These are phyloP conservation scores for Aethes cnicana DNA, from an alignment of 2,888 invertebrate genomes.

Conservation along the genomic window DNA sequence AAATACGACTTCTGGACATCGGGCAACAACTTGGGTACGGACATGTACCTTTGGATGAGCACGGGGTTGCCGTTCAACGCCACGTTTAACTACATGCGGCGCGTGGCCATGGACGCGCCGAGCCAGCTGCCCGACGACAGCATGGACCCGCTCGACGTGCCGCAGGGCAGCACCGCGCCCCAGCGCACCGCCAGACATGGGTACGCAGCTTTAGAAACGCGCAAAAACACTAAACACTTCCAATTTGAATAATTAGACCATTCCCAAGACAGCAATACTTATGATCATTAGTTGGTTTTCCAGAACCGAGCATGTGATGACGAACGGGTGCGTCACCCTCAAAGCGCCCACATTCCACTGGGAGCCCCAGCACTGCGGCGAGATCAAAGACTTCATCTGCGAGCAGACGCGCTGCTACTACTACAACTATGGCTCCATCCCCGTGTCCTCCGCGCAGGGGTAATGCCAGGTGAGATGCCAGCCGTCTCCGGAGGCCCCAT, in stretches of 20 bases:
- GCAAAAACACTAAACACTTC: background rate
- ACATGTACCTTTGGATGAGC: slow-evolving; percentile 95
- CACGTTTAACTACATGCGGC: slow-evolving; percentile 91
- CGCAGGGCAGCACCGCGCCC: slow-evolving; percentile 89
- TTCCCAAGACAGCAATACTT: background rate
- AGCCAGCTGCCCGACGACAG: slow-evolving; percentile 80
- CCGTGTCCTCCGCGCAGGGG: slow-evolving; percentile 95
- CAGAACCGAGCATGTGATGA: slow-evolving; percentile 81
- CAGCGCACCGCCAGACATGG: slow-evolving; percentile 90
- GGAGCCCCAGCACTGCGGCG: slow-evolving; percentile 91
- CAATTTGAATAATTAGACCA: background rate
- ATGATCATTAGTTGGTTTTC: slow-evolving; percentile 77
- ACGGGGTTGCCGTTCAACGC: slow-evolving; percentile 93
- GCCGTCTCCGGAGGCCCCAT: slow-evolving; percentile 79
- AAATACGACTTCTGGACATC: slow-evolving; percentile 95
- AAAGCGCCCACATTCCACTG: slow-evolving; percentile 90
- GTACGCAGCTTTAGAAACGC: slow-evolving; percentile 56
- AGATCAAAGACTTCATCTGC: slow-evolving; percentile 93
- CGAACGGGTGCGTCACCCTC: slow-evolving; percentile 89
- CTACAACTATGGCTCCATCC: slow-evolving; percentile 95
- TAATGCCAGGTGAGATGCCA: slow-evolving; percentile 91
- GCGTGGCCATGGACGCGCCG: slow-evolving; percentile 79
- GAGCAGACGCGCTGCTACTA: slow-evolving; percentile 95
- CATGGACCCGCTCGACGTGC: slow-evolving; percentile 84
- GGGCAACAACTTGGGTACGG: slow-evolving; percentile 92